phyloP scores from a whole-genome alignment of 2,888 invertebrate genomes.

The Drosophila meridionalis region DNA sequence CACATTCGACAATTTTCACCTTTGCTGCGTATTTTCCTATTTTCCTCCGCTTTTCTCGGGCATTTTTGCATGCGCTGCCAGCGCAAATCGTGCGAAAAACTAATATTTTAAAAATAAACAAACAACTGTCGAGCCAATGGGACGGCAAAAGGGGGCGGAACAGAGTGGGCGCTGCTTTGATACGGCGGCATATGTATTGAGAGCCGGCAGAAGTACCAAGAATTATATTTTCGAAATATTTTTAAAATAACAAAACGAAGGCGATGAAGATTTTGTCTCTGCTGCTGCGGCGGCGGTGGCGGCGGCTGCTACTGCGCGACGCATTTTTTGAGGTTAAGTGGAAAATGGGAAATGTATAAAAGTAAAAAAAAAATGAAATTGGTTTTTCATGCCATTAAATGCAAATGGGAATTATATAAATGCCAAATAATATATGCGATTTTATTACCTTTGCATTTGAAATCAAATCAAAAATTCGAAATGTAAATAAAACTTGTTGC shows the following conservation, averaged over 20 bases:
- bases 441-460: slow-evolving; percentile 27
- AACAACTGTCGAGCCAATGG: slow-evolving; percentile 33
- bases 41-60: slow-evolving; percentile 15
- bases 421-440: not conserved
- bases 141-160: not conserved
- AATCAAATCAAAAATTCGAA: slow-evolving; percentile 2
- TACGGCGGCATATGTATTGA: slow-evolving; percentile 22
- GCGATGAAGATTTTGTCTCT: slow-evolving; percentile 22
- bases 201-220: slow-evolving; percentile 53
- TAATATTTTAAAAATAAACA: slow-evolving; percentile 74
- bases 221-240: slow-evolving; percentile 71
- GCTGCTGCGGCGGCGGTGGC: slow-evolving; percentile 20
- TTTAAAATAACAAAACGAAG: slow-evolving; percentile 60
- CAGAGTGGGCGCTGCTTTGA: slow-evolving; percentile 9
- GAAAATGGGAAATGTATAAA: slow-evolving; percentile 17
- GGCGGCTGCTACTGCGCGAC: slow-evolving; percentile 22
- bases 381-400: slow-evolving; percentile 7
- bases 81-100: slow-evolving; percentile 67
- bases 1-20: slow-evolving; percentile 19
- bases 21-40: slow-evolving; percentile 19
- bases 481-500: slow-evolving; percentile 55
- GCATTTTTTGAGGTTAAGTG: slow-evolving; percentile 73
- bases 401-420: slow-evolving; percentile 54
- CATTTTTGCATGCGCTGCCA: slow-evolving; percentile 32
- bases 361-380: slow-evolving; percentile 17